Base-by-base conservation (phyloP, 2,797 vertebrate genomes). In the Tokudaia tokunoshimensis region DNA sequence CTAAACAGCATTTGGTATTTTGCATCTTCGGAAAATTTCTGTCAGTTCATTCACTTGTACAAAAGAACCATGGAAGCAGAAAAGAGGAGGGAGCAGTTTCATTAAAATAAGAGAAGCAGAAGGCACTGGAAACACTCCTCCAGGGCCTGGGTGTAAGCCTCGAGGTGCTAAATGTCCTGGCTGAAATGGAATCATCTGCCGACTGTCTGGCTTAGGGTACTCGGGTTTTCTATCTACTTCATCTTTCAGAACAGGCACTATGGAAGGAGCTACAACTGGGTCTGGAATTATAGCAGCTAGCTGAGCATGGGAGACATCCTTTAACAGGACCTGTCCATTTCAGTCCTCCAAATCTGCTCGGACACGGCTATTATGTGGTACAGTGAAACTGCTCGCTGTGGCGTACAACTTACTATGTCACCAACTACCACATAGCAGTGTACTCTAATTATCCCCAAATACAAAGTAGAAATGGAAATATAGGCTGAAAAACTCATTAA, bases 101-200 rank as follows among this genome's bases (percentile, higher is more conserved):
- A 99, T 99, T 92, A 99, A 98, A 89, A 99, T 98, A 9, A 99
- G 99, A 94, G 99, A 99, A 97, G 99, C 99, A 61, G 99, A 99
- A 31, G 99, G 99, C 70, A 99, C 99, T 72, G 99, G 99, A 98
- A 99, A 99, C 59, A 99, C 99, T 74, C 99, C 99, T 1, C 99
- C 99, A 0, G 99, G 99, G 89, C 99, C 99, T 3, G 99, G 99
- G 98, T 99, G 99, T 96, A 99, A 98, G 91, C 99, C 99, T 92
- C 99, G 99, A 97, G 99, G 99, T 96, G 99, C 99, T 94, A 99
- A 99, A 98, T 99, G 99, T 95, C 99, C 99, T 34, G 99, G 99
- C 98, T 99, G 99, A 98, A 99, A 99, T 85, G 99, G 99, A 98
- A 99, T 99, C 99, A 99, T 99, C 98, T 99, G 99, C 95, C 99